phyloP scores from a whole-genome alignment of 2,797 vertebrate genomes.

The Sphenodon punctatus region DNA sequence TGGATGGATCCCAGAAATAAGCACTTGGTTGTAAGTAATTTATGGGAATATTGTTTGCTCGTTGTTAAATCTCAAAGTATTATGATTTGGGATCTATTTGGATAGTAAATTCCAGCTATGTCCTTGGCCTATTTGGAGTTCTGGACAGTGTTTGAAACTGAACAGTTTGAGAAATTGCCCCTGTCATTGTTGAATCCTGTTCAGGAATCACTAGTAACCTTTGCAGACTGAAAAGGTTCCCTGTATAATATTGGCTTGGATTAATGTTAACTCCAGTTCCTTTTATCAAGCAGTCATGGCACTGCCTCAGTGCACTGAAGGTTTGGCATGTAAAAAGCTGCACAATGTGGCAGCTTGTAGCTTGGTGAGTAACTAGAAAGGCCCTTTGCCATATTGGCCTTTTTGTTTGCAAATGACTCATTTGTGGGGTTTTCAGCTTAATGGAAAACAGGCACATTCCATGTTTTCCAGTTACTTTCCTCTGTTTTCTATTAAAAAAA shows the following conservation, averaged over 20 bases:
- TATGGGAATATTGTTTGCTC: neutral
- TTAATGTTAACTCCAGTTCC: neutral
- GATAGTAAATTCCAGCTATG: constrained; percentile 29
- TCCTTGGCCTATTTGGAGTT: constrained; percentile 10
- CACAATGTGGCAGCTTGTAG: neutral
- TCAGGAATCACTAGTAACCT: neutral
- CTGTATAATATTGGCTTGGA: neutral
- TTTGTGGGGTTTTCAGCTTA: constrained; percentile 22
- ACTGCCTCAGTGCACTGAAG: neutral
- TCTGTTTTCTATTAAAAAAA: constrained; percentile 18
- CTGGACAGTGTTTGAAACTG: neutral
- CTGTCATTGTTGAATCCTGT: neutral
- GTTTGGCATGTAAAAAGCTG: neutral
- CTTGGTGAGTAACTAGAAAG: constrained; percentile 20
- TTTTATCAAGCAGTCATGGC: neutral
- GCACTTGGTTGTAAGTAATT: neutral
- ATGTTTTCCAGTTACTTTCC: neutral
- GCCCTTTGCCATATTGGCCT: neutral
- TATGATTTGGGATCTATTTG: constrained; percentile 36
- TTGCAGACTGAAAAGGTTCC: constrained; percentile 35
- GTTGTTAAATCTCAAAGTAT: neutral
- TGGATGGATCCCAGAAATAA: neutral
- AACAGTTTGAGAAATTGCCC: neutral
- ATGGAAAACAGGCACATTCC: neutral
- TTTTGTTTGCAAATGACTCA: neutral